Evolutionary conservation across 2,888 invertebrate genomes (phyloP).

Genomic region (Malacosoma neustria): DNA sequence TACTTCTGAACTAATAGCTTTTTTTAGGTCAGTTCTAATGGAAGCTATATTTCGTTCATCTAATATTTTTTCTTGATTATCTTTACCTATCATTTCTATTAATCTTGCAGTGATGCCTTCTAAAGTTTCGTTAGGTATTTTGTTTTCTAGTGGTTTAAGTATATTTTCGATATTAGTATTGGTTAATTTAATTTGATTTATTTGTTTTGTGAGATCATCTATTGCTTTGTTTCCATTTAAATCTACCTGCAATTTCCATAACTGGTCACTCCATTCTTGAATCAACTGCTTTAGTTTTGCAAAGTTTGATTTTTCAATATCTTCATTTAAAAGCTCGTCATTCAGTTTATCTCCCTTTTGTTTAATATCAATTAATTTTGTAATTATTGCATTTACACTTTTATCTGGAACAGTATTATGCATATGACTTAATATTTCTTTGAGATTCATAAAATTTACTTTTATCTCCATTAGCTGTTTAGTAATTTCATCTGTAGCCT

Average conservation of each 20-base stretch:
- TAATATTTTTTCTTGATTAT: background rate
- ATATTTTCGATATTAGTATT: background rate
- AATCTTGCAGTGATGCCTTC: background rate
- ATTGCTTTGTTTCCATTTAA: background rate
- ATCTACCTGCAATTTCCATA: background rate
- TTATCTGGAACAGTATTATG: too few relatives aligned
- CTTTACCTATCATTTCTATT: background rate
- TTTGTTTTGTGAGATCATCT: background rate
- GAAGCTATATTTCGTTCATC: background rate
- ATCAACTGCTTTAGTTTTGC: background rate
- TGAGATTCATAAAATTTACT: too few relatives aligned
- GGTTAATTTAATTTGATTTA: background rate
- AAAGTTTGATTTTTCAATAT: background rate
- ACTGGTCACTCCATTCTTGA: background rate
- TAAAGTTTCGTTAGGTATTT: background rate
- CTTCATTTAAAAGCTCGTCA: background rate
- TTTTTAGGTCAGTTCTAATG: background rate
- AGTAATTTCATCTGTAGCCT: too few relatives aligned
- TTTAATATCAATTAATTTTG: background rate
- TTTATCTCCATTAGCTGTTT: too few relatives aligned
- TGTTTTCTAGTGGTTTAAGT: background rate
- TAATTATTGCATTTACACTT: background rate
- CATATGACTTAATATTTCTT: too few relatives aligned
- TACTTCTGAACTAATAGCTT: background rate
- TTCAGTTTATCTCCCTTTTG: background rate